A percentile compares a stretch with the other conserved stretches of the same genome.
Conservation (phyloP, 64 coral and sea anemone genomes). For the Cladopsammia gracilis region DNA sequence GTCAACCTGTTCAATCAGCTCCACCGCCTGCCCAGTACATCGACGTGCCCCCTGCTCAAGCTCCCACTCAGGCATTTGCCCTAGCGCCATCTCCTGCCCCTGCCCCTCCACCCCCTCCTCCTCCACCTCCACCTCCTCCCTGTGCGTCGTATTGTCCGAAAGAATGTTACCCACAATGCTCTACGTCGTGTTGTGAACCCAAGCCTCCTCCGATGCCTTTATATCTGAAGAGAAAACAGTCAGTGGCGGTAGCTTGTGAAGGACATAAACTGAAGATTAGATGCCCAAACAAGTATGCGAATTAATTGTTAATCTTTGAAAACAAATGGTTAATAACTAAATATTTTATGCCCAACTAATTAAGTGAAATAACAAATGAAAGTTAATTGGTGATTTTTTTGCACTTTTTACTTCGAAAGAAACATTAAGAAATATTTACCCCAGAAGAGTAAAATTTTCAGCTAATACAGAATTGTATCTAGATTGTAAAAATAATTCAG, state of each 20-base stretch:
- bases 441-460: too few relatives aligned
- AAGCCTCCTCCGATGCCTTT: conserved; percentile 83
- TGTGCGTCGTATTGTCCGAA: conserved; percentile 71
- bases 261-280: conserved; percentile 89
- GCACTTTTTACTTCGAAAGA: too few relatives aligned
- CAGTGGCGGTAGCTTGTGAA: conserved; percentile 78
- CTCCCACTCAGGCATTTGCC: neutral
- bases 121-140: conserved; percentile 47
- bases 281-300: conserved; percentile 69
- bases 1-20: neutral
- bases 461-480: too few relatives aligned
- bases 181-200: conserved; percentile 69
- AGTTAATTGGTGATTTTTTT: too few relatives aligned
- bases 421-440: too few relatives aligned
- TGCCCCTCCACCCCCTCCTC: neutral
- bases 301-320: too few relatives aligned
- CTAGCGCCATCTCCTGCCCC: conserved; percentile 14
- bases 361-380: too few relatives aligned
- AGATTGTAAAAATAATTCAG: too few relatives aligned
- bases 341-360: too few relatives aligned
- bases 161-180: conserved; percentile 78
- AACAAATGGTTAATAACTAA: too few relatives aligned
- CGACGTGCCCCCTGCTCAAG: neutral
- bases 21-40: neutral
- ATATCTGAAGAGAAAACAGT: conserved; percentile 70